Evolutionary conservation across 2,888 invertebrate species (phyloP).

Genomic region (Aplocera efformata): DNA sequence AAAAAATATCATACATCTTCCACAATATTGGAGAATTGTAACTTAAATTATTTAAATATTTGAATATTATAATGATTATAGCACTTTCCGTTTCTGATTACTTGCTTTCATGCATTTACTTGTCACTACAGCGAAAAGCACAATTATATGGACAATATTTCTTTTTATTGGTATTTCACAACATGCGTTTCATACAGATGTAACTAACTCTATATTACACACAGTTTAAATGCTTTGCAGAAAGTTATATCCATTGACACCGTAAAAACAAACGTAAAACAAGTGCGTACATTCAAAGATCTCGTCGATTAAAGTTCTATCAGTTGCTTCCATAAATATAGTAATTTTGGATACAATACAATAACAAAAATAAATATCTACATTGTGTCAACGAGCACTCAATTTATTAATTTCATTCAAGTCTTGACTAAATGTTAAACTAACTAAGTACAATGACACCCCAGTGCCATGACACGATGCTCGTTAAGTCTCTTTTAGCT

Average conservation of each 20-base stretch:
- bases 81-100: constrained; percentile 69
- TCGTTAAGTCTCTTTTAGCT: constrained; percentile 10
- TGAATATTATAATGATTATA: constrained; percentile 76
- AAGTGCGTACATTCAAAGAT: constrained; percentile 28
- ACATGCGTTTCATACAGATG: constrained; percentile 39
- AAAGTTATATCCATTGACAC: constrained; percentile 40
- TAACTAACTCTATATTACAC: constrained; percentile 51
- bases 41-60: constrained; percentile 78
- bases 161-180: constrained; percentile 34
- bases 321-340: constrained; percentile 63
- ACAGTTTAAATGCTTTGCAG: constrained; percentile 66
- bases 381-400: constrained; percentile 76
- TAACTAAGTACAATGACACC: constrained; percentile 75
- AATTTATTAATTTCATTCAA: constrained; percentile 67
- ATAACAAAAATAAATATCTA: constrained; percentile 81
- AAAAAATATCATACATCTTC: constrained; percentile 81
- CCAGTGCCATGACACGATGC: constrained; percentile 28
- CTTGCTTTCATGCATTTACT: constrained; percentile 65
- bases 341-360: constrained; percentile 73
- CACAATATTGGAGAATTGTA: constrained; percentile 79
- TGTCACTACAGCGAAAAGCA: constrained; percentile 71
- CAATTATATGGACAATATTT: constrained; percentile 43
- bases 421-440: constrained; percentile 67
- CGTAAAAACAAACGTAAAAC: constrained; percentile 32
- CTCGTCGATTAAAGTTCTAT: constrained; percentile 50